Percentiles rank a stretch among this genome's conserved stretches.
Evolutionary conservation across 2,797 vertebrate genomes (phyloP).

Genomic region (Euphonia xanthogaster): DNA sequence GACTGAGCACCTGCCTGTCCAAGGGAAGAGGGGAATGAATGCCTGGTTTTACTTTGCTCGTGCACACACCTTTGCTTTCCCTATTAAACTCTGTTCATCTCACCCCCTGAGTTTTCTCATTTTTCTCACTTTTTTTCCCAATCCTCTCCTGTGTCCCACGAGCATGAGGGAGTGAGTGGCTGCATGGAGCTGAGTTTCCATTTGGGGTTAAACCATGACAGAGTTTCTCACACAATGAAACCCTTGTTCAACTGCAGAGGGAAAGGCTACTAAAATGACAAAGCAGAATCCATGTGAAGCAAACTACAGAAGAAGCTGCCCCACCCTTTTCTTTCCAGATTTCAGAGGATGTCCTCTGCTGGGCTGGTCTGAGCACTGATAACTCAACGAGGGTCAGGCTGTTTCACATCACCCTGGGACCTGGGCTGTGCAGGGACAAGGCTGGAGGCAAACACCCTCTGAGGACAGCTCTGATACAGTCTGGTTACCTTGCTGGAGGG

Average conservation of each 20-base stretch:
- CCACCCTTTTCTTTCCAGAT: background rate
- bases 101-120: background rate
- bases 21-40: background rate
- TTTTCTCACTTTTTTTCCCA: background rate
- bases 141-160: background rate
- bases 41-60: background rate
- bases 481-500: background rate
- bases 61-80: background rate
- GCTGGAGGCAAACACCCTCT: background rate
- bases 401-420: background rate
- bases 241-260: background rate
- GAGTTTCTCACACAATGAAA: background rate
- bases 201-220: background rate
- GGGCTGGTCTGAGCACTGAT: background rate
- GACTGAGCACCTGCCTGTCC: background rate
- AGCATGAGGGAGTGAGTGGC: fast-evolving
- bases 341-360: background rate
- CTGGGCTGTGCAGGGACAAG: background rate
- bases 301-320: background rate
- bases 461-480: background rate
- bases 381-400: background rate
- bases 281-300: background rate
- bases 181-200: background rate
- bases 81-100: background rate
- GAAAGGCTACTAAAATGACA: background rate